Percentiles rank a stretch among this genome's conserved stretches.
Evolutionary conservation across 92 coral and sea anemone species (phyloP).

Genomic region (Epizoanthus stellaris): DNA sequence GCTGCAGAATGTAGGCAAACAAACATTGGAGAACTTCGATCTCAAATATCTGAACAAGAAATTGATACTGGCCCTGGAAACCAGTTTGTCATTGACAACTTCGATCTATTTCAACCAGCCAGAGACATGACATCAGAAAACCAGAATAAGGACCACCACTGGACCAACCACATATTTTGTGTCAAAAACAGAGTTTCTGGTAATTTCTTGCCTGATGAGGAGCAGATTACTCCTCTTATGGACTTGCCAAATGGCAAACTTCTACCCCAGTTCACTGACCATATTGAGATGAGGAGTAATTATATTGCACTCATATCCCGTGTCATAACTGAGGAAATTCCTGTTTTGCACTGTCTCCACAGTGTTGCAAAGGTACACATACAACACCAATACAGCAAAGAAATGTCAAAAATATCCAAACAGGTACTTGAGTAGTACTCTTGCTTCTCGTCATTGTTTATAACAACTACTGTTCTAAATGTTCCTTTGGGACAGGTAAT

Average conservation of each 20-base stretch:
- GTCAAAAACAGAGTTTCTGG: constrained; percentile 25
- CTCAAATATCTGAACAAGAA: background rate
- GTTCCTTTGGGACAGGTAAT: background rate
- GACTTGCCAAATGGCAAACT: constrained; percentile 12
- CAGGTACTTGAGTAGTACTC: background rate
- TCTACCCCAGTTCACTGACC: constrained; percentile 28
- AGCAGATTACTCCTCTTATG: constrained; percentile 6
- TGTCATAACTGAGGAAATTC: constrained; percentile 14
- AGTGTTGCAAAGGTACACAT: constrained; percentile 5
- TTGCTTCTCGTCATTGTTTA: background rate
- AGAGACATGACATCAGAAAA: constrained; percentile 39
- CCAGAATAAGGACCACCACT: constrained; percentile 40
- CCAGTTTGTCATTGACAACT: constrained; percentile 39
- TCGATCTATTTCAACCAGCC: constrained; percentile 22
- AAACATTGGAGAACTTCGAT: background rate
- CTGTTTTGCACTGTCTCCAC: constrained; percentile 29
- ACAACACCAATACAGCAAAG: constrained; percentile 10
- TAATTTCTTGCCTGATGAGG: constrained; percentile 21
- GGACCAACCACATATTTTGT: constrained; percentile 31
- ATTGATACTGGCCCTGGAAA: background rate
- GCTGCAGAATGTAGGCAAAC: background rate
- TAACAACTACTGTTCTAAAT: background rate
- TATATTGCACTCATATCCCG: constrained; percentile 14
- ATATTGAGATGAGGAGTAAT: constrained; percentile 30
- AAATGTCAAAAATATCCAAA: constrained; percentile 11